Base-by-base conservation (phyloP, 2,113 vertebrate species). In the Tenrec ecaudatus region DNA sequence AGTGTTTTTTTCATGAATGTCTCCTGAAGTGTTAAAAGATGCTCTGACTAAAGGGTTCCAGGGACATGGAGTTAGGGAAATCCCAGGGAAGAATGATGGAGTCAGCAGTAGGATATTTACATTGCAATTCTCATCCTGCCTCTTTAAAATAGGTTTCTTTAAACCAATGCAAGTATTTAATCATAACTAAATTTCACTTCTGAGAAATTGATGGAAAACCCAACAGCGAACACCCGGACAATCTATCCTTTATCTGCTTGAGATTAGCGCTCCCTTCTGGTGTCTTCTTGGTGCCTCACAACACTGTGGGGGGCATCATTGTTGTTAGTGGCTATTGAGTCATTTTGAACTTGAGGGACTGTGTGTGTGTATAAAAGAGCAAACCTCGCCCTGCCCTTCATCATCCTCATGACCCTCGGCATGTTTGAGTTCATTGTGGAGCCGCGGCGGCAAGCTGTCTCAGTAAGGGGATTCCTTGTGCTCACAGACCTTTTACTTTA, bases 101-200 rank as follows among this genome's bases (percentile, higher is more conserved):
- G 25, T 95, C 31, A 73, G 36, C 36, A 15, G 0, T 22, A 47
- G 77, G 31, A 38, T 33, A 73, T 43, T 91, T 12, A 66, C 20
- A 16, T 62, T n/a, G 33, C 36, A 60, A 11, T 71, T 89, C 29
- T 14, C 12, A 53, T 53, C 11, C 43, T 85, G 84, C 58, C 75
- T 82, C 19, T 33, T 31, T n/a, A 86, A 6, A 81, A 25, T n/a
- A 53, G 47, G 22, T 60, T 53, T 86, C 53, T 85, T 78, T 83
- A 43, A 68, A 83, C 75, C 66, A 76, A 33, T 10, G 64, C 47
- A 53, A 53, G 47, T 53, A 53, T 53, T 2, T 57, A 88, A 86
- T 69, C 64, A 60, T 77, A 95, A 31, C 17, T 76, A 84, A 91
- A 75, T 81, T 81, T 93, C 2, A 79, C 22, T 76, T 94, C 86